Conservation (phyloP, 2,113 vertebrate genomes). For the Rhegmatorhina hoffmannsi region DNA sequence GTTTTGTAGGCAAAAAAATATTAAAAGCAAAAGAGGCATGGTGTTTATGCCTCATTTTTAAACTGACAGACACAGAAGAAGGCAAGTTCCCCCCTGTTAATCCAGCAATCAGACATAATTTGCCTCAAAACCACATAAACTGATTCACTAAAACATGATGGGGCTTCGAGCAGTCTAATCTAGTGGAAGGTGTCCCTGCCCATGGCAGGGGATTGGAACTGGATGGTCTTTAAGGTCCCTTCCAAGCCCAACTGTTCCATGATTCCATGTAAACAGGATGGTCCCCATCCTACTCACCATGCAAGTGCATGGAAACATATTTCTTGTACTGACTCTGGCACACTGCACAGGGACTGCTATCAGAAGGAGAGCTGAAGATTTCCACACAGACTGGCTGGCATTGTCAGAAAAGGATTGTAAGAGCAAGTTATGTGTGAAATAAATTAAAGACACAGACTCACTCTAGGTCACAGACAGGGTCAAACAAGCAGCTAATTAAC, state of each 20-base stretch:
- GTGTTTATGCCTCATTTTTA: neutral
- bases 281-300: rapidly evolving
- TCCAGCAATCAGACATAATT: neutral
- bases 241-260: neutral
- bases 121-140: neutral
- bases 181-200: neutral
- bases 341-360: neutral
- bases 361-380: neutral
- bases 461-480: rapidly evolving
- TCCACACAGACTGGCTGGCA: neutral
- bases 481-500: neutral
- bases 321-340: neutral
- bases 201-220: neutral
- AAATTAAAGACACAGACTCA: neutral
- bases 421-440: neutral
- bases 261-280: neutral
- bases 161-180: neutral
- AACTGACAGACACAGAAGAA: neutral
- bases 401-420: neutral
- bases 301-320: rapidly evolving
- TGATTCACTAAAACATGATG: neutral
- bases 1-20: neutral
- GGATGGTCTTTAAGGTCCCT: neutral
- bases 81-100: neutral
- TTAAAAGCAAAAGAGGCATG: neutral